A percentile compares a stretch with the other conserved stretches of the same genome.
phyloP scores from a whole-genome alignment of 2,797 vertebrate species.

The Oceanodroma leucorhoa region DNA sequence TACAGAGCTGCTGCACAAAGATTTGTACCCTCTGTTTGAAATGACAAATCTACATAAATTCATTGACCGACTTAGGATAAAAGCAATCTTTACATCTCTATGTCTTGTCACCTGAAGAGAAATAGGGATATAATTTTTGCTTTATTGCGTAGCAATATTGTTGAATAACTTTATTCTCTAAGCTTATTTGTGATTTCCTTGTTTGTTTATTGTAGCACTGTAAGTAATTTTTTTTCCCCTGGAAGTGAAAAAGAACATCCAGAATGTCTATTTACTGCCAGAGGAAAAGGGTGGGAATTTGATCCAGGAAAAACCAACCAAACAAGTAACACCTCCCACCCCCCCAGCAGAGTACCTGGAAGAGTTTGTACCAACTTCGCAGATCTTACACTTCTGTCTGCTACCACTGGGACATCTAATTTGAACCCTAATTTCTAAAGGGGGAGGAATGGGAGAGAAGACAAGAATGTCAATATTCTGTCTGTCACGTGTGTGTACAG shows the following conservation, averaged over 20 bases:
- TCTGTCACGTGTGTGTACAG: background rate
- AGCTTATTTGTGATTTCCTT: background rate
- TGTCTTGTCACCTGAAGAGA: slow-evolving; percentile 24
- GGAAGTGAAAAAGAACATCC: background rate
- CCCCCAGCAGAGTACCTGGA: background rate
- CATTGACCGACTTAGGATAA: slow-evolving; percentile 43
- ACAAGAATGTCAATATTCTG: slow-evolving; percentile 1
- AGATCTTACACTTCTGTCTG: background rate
- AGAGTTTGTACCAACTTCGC: background rate
- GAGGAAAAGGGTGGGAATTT: background rate
- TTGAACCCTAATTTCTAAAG: background rate
- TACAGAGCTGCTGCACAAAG: slow-evolving; percentile 32
- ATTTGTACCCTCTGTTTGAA: slow-evolving; percentile 23
- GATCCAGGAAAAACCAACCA: background rate
- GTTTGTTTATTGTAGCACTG: background rate
- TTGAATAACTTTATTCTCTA: slow-evolving; percentile 14
- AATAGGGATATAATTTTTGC: background rate
- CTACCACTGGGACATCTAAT: background rate
- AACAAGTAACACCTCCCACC: accelerated
- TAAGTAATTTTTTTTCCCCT: background rate
- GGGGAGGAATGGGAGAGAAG: background rate
- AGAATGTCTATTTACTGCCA: background rate
- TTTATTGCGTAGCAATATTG: background rate
- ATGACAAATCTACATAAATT: slow-evolving; percentile 55
- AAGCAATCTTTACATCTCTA: slow-evolving; percentile 39